Evolutionary conservation across 2,888 invertebrate genomes (phyloP).

Genomic region (Chrysina gloriosa): DNA sequence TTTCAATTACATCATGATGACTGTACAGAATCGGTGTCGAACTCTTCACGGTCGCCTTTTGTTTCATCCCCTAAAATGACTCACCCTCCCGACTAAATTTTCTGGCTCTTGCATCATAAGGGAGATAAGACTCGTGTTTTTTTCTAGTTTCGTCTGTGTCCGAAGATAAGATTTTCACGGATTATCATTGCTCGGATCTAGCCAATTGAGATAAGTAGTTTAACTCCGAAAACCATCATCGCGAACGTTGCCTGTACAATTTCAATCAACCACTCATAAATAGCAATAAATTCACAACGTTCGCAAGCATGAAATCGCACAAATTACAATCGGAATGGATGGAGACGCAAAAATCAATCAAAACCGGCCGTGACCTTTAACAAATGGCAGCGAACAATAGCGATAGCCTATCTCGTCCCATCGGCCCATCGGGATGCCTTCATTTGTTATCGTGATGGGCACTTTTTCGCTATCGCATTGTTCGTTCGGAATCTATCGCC

Average conservation of each 20-base stretch:
- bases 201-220: no score
- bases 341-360: slow-evolving; percentile 15
- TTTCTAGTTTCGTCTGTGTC: no score
- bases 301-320: slow-evolving; percentile 9
- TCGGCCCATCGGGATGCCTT: slow-evolving; percentile 3
- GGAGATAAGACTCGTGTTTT: background rate
- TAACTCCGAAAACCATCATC: no score
- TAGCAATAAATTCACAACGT: background rate
- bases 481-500: slow-evolving; percentile 19
- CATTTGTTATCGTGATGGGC: slow-evolving; percentile 25
- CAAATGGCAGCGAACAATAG: slow-evolving; percentile 12
- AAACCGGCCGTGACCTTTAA: slow-evolving; percentile 17
- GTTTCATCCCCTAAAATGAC: slow-evolving; percentile 19
- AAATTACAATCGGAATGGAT: slow-evolving; percentile 11
- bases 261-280: background rate
- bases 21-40: slow-evolving; percentile 31
- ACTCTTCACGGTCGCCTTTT: slow-evolving; percentile 13
- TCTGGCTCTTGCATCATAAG: background rate
- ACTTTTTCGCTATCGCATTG: slow-evolving; percentile 29
- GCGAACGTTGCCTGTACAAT: background rate
- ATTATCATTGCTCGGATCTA: no score
- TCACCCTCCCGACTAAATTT: background rate
- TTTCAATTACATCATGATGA: slow-evolving; percentile 33
- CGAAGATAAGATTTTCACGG: no score
- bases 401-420: slow-evolving; percentile 9